phyloP scores from a whole-genome alignment of 2,113 vertebrate species.

The Paracyprichromis sp. region DNA sequence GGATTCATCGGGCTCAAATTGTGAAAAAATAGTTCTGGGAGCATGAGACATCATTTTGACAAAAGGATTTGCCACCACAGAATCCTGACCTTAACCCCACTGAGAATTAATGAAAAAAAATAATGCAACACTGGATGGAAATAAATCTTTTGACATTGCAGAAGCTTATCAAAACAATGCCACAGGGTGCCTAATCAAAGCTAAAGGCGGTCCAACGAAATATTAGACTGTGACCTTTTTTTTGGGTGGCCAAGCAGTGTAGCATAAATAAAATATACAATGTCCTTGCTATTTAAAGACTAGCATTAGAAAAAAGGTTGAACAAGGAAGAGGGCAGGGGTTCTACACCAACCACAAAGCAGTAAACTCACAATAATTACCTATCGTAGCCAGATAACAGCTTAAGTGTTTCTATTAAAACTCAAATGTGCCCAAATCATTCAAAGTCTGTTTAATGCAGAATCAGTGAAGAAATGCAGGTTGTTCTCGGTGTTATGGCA shows the following conservation, averaged over 20 bases:
- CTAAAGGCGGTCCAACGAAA: neutral
- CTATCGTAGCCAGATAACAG: neutral
- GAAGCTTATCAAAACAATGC: neutral
- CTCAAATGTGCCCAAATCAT: neutral
- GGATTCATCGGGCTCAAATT: neutral
- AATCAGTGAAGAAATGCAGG: neutral
- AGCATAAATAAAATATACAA: neutral
- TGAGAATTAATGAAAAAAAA: neutral
- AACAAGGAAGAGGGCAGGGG: neutral
- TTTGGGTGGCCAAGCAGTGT: neutral
- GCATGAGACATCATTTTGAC: neutral
- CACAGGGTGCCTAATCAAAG: neutral
- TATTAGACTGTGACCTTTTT: neutral
- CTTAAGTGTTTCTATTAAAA: neutral
- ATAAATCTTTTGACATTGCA: neutral
- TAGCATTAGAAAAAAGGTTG: neutral
- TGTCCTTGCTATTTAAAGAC: neutral
- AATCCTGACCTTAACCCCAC: neutral
- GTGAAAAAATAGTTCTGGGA: neutral
- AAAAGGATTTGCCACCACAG: neutral
- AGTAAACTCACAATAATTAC: neutral
- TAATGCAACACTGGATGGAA: neutral
- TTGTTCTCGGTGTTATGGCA: neutral
- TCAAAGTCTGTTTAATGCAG: neutral
- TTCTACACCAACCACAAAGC: neutral